These are phyloP conservation scores for Percopsis omiscomaycus DNA, from an alignment of 2,797 vertebrate genomes.

Conservation along the genomic window DNA sequence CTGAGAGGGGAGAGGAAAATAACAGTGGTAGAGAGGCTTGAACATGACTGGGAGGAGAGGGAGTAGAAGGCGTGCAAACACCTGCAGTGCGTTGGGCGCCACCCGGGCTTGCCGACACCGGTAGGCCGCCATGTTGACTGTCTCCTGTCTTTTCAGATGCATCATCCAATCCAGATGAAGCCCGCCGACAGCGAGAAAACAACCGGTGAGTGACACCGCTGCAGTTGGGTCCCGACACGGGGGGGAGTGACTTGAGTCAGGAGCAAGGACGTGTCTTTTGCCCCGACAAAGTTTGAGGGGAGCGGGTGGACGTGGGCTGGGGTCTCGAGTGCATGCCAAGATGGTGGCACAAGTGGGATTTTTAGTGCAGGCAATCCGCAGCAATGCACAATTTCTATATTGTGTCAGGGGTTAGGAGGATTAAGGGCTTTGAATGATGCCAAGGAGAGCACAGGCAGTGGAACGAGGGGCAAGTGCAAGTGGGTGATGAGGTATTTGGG, in stretches of 20 bases:
- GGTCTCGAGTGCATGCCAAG: slow-evolving; percentile 19
- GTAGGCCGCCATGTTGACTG: slow-evolving; percentile 8
- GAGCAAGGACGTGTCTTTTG: background rate
- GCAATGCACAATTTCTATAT: slow-evolving; percentile 45
- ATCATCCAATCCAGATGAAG: slow-evolving; percentile 84
- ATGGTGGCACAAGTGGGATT: slow-evolving; percentile 14
- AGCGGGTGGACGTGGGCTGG: background rate
- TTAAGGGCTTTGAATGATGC: slow-evolving; percentile 54
- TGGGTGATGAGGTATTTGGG: slow-evolving; percentile 45
- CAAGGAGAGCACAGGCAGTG: slow-evolving; percentile 29
- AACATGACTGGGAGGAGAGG: background rate
- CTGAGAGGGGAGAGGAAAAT: slow-evolving; percentile 27
- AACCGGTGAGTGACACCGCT: slow-evolving; percentile 68
- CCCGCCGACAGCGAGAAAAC: slow-evolving; percentile 81
- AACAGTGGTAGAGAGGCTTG: background rate
- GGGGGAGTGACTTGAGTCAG: background rate
- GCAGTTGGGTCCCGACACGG: slow-evolving; percentile 5
- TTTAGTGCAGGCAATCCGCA: slow-evolving; percentile 31
- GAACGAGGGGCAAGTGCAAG: slow-evolving; percentile 26
- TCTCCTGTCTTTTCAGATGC: slow-evolving; percentile 64
- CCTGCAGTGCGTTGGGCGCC: background rate
- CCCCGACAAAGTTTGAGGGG: slow-evolving; percentile 3
- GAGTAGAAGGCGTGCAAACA: background rate
- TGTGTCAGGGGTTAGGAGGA: slow-evolving; percentile 47
- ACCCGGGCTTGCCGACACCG: background rate